Percentiles rank a stretch among this genome's conserved stretches.
Conservation (phyloP, 1,140 invertebrate species). For the Pseudomyrmex gracilis region DNA sequence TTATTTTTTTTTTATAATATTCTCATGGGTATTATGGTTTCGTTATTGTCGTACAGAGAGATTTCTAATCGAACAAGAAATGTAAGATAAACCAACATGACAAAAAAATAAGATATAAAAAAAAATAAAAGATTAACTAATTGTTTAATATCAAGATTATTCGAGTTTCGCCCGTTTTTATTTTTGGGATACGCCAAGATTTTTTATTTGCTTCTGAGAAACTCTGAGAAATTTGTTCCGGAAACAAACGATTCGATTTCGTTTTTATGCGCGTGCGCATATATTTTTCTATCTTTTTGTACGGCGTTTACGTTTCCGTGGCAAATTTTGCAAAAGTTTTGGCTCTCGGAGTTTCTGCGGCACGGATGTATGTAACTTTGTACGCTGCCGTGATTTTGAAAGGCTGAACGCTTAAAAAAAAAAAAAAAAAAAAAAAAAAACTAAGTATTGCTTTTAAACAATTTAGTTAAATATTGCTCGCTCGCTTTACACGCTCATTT, state of each 20-base stretch:
- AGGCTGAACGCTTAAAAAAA: too few relatives aligned
- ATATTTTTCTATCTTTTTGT: neutral
- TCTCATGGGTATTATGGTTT: neutral
- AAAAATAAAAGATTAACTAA: neutral
- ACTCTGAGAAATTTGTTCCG: constrained; percentile 34
- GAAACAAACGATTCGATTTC: neutral
- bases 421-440: too few relatives aligned
- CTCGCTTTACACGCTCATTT: neutral
- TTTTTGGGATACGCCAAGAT: constrained; percentile 29
- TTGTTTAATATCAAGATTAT: constrained; percentile 8
- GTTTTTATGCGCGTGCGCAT: neutral
- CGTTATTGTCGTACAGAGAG: neutral
- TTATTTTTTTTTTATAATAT: constrained; percentile 3
- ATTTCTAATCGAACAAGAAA: constrained; percentile 5
- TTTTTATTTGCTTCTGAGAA: constrained; percentile 44
- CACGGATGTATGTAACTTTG: constrained; percentile 46
- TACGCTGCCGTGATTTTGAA: constrained; percentile 35
- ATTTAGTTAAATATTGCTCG: constrained; percentile 51
- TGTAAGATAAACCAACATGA: neutral
- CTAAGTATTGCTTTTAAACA: constrained; percentile 61
- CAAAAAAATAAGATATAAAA: neutral
- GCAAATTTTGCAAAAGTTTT: constrained; percentile 23
- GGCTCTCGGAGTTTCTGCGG: constrained; percentile 27
- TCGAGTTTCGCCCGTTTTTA: constrained; percentile 28
- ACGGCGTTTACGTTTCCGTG: neutral